Evolutionary conservation across 53 echinoderm and acorn worm species (phyloP).

Genomic region (Actinopyga echinites): DNA sequence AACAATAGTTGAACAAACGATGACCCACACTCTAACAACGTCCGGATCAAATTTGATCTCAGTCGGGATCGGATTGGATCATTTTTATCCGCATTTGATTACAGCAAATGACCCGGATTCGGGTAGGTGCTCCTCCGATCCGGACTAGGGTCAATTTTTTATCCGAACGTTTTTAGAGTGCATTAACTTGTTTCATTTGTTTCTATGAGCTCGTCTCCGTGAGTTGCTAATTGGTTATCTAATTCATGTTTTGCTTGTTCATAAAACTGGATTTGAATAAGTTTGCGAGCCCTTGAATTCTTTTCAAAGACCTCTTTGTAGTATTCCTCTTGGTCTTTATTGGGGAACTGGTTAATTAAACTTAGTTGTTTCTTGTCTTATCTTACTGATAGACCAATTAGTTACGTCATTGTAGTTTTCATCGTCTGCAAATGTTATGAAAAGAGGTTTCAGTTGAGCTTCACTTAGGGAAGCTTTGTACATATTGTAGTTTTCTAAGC

Average conservation of each 20-base stretch:
- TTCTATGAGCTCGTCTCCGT: neutral
- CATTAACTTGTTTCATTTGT: no score
- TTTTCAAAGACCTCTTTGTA: neutral
- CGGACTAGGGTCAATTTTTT: no score
- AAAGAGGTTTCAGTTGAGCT: slow-evolving; percentile 28
- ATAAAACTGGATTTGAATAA: neutral
- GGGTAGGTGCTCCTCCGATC: no score
- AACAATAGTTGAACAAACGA: no score
- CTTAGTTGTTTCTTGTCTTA: neutral
- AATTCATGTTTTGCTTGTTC: neutral
- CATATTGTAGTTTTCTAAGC: slow-evolving; percentile 14
- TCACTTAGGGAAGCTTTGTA: slow-evolving; percentile 29
- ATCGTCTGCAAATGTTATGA: slow-evolving; percentile 26
- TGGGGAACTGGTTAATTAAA: neutral
- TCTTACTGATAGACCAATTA: slow-evolving; percentile 11
- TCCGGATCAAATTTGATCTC: no score
- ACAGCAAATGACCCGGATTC: no score
- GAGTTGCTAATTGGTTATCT: neutral
- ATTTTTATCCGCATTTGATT: no score
- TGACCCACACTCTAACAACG: no score
- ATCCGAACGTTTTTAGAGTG: no score
- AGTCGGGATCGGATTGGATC: no score
- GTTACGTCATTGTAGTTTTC: neutral
- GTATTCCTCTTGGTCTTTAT: neutral
- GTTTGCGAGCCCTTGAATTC: neutral